Percentiles rank a stretch among this genome's conserved stretches.
Conservation (phyloP, 2,113 vertebrate species). For the Platysternon megacephalum region DNA sequence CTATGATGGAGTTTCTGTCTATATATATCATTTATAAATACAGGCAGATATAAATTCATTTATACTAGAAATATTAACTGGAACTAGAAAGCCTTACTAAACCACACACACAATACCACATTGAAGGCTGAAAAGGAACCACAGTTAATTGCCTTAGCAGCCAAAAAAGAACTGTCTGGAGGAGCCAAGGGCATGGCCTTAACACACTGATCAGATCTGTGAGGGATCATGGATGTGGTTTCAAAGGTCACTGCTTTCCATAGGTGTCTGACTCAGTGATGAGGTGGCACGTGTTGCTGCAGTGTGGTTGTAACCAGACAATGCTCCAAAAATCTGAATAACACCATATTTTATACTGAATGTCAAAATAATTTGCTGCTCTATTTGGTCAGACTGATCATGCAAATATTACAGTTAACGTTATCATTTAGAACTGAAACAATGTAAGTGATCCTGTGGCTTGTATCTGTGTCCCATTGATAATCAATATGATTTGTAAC, state of each 20-base stretch:
- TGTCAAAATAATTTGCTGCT: slow-evolving; percentile 4
- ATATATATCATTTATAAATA: not conserved
- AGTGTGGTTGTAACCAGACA: not conserved
- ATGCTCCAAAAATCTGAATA: not conserved
- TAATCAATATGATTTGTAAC: slow-evolving; percentile 6
- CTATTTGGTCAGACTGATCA: not conserved
- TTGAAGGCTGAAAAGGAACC: not conserved
- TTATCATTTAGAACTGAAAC: not conserved
- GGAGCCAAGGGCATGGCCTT: accelerated
- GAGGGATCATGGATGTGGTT: not conserved
- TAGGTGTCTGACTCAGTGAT: not conserved
- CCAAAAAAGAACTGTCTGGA: not conserved
- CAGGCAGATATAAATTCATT: not conserved
- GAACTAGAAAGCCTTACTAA: not conserved
- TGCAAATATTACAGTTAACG: not conserved
- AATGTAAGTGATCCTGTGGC: not conserved
- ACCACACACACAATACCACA: not conserved
- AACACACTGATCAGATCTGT: not conserved
- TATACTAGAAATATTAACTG: not conserved
- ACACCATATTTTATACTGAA: not conserved
- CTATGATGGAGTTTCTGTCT: not conserved
- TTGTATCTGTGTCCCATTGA: not conserved
- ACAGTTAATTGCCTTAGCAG: not conserved
- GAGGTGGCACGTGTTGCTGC: not conserved
- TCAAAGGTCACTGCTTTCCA: not conserved